Evolutionary conservation across 2,888 invertebrate genomes (phyloP).

Genomic region (Phasia obesa): DNA sequence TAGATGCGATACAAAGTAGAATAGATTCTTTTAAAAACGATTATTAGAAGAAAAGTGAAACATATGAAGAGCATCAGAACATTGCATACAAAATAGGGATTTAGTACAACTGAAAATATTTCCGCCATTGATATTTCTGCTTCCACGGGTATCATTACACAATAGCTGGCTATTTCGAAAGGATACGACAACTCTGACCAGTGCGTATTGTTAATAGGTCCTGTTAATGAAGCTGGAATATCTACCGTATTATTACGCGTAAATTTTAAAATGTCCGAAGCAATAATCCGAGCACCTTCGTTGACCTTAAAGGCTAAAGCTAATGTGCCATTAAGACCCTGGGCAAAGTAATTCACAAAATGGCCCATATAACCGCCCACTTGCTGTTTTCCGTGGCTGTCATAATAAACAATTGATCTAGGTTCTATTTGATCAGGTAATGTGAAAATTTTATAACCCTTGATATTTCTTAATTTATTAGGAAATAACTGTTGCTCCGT

Average conservation of each 20-base stretch:
- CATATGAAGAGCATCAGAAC: background rate
- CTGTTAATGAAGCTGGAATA: constrained; percentile 41
- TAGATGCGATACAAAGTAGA: background rate
- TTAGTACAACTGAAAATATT: constrained; percentile 35
- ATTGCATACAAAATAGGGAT: constrained; percentile 1
- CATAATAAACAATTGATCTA: constrained; percentile 42
- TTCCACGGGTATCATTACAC: constrained; percentile 47
- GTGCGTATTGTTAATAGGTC: constrained; percentile 18
- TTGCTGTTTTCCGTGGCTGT: background rate
- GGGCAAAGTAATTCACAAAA: background rate
- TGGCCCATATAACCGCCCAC: constrained; percentile 24
- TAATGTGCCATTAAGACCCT: constrained; percentile 45
- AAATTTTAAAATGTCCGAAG: background rate
- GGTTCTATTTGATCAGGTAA: constrained; percentile 52
- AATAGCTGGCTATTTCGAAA: constrained; percentile 16
- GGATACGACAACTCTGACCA: constrained; percentile 50
- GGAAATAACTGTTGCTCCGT: constrained; percentile 24
- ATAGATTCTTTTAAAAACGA: background rate
- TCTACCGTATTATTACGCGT: constrained; percentile 36
- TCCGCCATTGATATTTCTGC: constrained; percentile 17
- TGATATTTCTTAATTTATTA: constrained; percentile 25
- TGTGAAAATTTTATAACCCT: constrained; percentile 35
- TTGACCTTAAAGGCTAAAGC: constrained; percentile 3
- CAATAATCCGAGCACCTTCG: background rate
- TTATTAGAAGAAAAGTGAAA: background rate